These are phyloP conservation scores for Ptiloglossa arizonensis DNA, from an alignment of 1,140 invertebrate genomes.

Conservation along the genomic window DNA sequence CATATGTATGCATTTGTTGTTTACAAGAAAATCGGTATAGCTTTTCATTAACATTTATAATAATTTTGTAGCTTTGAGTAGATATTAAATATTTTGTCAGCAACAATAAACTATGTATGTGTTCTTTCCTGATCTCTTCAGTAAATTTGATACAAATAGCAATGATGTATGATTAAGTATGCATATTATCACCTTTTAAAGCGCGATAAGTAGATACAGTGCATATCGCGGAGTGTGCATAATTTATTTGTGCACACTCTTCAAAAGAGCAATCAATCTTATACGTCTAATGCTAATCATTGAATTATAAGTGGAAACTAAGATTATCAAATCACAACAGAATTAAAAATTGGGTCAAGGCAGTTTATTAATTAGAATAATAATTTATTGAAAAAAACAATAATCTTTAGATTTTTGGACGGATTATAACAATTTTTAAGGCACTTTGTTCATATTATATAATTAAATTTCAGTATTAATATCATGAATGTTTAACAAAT, in stretches of 20 bases:
- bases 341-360: conserved; percentile 38
- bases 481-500: conserved; percentile 51
- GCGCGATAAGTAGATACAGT: conserved; percentile 58
- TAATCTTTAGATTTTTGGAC: conserved; percentile 37
- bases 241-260: not conserved
- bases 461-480: conserved; percentile 32
- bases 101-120: too few species aligned
- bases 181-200: conserved; percentile 48
- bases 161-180: not conserved
- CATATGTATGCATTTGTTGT: not conserved
- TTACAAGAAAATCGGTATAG: not conserved
- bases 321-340: conserved; percentile 13
- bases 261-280: not conserved
- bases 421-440: conserved; percentile 50
- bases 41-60: not conserved
- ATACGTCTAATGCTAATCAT: not conserved
- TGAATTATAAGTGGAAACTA: not conserved
- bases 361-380: conserved; percentile 49
- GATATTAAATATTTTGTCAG: not conserved
- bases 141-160: not conserved
- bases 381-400: conserved; percentile 56
- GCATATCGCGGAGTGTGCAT: not conserved
- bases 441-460: conserved; percentile 30
- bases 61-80: not conserved
- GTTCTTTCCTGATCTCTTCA: not conserved